A percentile compares a stretch with the other conserved stretches of the same genome.
Evolutionary conservation across 2,888 invertebrate genomes (phyloP).

Genomic region (Limnephilus rhombicus): DNA sequence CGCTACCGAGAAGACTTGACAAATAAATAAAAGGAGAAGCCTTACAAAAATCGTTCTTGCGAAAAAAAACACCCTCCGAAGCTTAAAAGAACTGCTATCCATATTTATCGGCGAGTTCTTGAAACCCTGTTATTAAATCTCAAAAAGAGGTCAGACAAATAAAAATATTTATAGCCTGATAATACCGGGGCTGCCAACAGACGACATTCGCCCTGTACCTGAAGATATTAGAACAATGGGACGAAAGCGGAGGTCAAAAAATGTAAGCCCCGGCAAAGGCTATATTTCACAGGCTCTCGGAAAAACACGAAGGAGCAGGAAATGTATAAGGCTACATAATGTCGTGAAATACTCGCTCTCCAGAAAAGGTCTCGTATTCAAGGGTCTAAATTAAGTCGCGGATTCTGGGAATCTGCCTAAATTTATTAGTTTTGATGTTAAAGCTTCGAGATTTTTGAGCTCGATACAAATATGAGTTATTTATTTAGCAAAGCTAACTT

Average conservation of each 20-base stretch:
- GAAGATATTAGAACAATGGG: conserved; percentile 11
- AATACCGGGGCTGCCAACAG: conserved; percentile 4
- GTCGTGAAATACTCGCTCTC: neutral
- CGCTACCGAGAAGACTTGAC: neutral
- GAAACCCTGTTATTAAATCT: conserved; percentile 27
- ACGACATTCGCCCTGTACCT: conserved; percentile 16
- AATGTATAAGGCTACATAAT: conserved; percentile 22
- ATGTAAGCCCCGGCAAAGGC: conserved; percentile 44
- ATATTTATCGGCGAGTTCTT: conserved; percentile 11
- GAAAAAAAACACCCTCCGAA: conserved; percentile 15
- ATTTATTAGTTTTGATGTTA: neutral
- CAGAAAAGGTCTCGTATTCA: conserved; percentile 2
- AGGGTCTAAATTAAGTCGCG: neutral
- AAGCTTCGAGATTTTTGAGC: neutral
- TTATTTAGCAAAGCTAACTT: neutral
- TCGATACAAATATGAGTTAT: neutral
- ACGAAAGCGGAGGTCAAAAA: conserved; percentile 39
- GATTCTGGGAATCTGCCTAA: neutral
- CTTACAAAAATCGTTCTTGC: neutral
- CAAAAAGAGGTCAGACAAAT: conserved; percentile 37
- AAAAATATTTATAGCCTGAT: conserved; percentile 45
- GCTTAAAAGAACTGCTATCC: neutral
- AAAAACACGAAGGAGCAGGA: conserved; percentile 56
- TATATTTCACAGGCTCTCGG: conserved; percentile 53
- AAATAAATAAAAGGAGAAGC: neutral